Base-by-base conservation (phyloP, 2,888 invertebrate genomes). In the Hemithea aestivaria region DNA sequence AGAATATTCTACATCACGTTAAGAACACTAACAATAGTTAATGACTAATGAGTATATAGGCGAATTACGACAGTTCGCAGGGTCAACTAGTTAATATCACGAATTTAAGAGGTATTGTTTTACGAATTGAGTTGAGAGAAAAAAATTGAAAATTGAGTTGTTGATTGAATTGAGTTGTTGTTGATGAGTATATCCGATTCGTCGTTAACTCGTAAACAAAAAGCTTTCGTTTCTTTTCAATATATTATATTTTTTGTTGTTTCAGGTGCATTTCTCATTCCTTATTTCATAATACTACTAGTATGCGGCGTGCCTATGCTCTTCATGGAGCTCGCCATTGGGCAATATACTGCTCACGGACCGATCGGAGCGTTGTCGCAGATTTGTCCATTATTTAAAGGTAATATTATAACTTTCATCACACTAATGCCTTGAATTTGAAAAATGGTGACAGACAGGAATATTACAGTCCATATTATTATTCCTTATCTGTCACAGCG, bases 221-320 rank as follows among this genome's bases (percentile, higher is more conserved):
- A n/a, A n/a, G n/a, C n/a, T n/a, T n/a, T n/a, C n/a, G n/a, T n/a
- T n/a, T n/a, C n/a, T n/a, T n/a, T n/a, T n/a, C n/a, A n/a, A n/a
- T n/a, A n/a, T n/a, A n/a, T n/a, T n/a, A 20, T 21, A 2, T 26
- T 25, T 40, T 24, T 29, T 7, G 48, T 69, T 59, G 58, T 88
- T 90, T 39, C 90, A 96, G 97, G 97, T 69, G 96, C 96, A 44
- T 98, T 97, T 87, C 91, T 97, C 73, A 93, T 97, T 78, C 97
- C 97, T 55, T 98, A 97, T 87, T 94, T 96, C 83, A 91, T 96
- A 78, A 95, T 96, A 81, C 91, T 97, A 83, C 74, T 96, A 62
- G 89, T 96, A 58, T 96, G 97, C 73, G 96, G 97, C 44, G 92
- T 97, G 54, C 97, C 97, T 9, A 90, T 97, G 88, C 90, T 98